phyloP scores from a whole-genome alignment of 2,888 invertebrate genomes.

The Eristalis intricaria region DNA sequence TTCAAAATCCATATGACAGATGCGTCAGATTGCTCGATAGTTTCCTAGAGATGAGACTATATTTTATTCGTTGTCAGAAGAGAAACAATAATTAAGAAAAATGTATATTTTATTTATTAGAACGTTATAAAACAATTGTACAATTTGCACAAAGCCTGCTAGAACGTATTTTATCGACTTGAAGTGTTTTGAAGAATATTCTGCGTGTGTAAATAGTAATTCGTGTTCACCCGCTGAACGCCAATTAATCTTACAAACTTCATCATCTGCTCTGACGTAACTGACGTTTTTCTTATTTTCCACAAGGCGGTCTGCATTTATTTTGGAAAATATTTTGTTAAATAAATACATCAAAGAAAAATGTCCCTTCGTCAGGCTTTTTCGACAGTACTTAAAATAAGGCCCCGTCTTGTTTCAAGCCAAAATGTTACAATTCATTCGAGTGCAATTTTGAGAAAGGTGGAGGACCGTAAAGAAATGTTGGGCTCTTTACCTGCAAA shows the following conservation, averaged over 20 bases:
- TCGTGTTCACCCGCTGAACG: too few species aligned
- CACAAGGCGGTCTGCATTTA: not conserved
- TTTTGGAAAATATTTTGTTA: not conserved
- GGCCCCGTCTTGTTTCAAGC: conserved; percentile 37
- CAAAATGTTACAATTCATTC: conserved; percentile 74
- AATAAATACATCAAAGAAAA: not conserved
- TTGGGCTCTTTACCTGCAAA: conserved; percentile 82
- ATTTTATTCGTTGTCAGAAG: not conserved
- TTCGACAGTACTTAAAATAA: conserved; percentile 68
- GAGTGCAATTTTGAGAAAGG: conserved; percentile 77
- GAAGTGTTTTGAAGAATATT: too few species aligned
- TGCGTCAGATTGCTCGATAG: not conserved
- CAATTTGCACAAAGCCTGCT: too few species aligned
- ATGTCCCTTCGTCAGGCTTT: conserved; percentile 74
- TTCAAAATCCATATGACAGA: not conserved
- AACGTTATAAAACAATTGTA: too few species aligned
- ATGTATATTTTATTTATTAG: not conserved
- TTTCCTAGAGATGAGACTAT: not conserved
- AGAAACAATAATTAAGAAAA: not conserved
- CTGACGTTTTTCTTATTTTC: conserved; percentile 28
- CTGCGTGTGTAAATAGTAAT: too few species aligned
- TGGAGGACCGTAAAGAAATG: conserved; percentile 83
- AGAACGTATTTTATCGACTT: too few species aligned
- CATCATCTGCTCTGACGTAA: conserved; percentile 62
- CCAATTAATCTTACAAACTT: too few species aligned